These are phyloP conservation scores for Neodiprion fabricii DNA, from an alignment of 1,140 invertebrate species.

Conservation along the genomic window DNA sequence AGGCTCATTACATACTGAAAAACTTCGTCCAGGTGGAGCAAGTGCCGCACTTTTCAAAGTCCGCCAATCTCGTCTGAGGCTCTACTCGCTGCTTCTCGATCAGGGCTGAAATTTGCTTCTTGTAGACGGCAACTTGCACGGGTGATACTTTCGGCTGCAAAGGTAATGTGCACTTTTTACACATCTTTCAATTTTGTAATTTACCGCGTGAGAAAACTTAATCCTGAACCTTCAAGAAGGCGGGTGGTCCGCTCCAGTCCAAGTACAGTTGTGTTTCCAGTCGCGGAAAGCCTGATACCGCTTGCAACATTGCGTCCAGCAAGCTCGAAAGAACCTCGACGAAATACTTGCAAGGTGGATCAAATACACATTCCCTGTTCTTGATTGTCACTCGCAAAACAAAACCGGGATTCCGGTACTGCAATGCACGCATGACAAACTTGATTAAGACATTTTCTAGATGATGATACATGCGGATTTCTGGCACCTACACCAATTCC, in stretches of 20 bases:
- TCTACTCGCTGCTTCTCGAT: slow-evolving; percentile 73
- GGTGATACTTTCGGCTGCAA: slow-evolving; percentile 42
- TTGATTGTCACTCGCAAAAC: slow-evolving; percentile 74
- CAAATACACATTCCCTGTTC: slow-evolving; percentile 75
- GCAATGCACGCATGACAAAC: slow-evolving; percentile 34
- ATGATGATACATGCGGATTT: not conserved
- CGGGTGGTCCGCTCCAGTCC: slow-evolving; percentile 60
- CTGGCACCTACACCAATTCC: slow-evolving; percentile 70
- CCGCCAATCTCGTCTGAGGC: slow-evolving; percentile 71
- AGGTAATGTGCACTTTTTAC: slow-evolving; percentile 12
- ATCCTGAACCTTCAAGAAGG: slow-evolving; percentile 60
- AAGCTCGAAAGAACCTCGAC: slow-evolving; percentile 73
- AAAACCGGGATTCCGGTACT: slow-evolving; percentile 76
- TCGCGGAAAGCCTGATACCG: slow-evolving; percentile 72
- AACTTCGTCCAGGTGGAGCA: not conserved
- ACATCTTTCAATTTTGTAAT: not conserved
- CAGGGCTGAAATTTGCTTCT: slow-evolving; percentile 65
- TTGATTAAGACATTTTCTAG: slow-evolving; percentile 18
- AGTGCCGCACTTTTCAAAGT: slow-evolving; percentile 61
- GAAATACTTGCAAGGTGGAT: slow-evolving; percentile 80
- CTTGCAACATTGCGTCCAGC: slow-evolving; percentile 75
- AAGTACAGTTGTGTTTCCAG: slow-evolving; percentile 76
- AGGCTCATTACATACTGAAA: slow-evolving; percentile 17
- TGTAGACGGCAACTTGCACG: slow-evolving; percentile 66
- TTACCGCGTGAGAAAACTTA: slow-evolving; percentile 1